A percentile compares a stretch with the other conserved stretches of the same genome.
Evolutionary conservation across 2,113 vertebrate genomes (phyloP).

Genomic region (Colinus virginianus): DNA sequence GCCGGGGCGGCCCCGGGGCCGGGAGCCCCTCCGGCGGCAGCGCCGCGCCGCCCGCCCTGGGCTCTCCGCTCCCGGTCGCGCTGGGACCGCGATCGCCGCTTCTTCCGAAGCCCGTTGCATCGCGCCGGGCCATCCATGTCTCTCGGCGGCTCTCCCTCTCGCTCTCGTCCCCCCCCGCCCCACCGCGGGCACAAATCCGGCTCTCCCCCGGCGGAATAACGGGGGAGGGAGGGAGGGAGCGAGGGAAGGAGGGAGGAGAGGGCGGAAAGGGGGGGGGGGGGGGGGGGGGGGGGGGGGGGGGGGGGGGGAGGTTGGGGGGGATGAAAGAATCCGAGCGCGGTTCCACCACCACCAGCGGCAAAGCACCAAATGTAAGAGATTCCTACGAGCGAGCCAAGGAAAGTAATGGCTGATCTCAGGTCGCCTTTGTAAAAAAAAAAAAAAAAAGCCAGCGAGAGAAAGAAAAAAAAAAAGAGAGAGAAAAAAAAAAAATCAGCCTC

Average conservation of each 20-base stretch:
- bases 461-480: background rate
- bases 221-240: slow-evolving; percentile 50
- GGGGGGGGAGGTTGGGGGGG: slow-evolving; percentile 35
- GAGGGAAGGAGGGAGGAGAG: slow-evolving; percentile 57
- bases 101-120: slow-evolving; percentile 89
- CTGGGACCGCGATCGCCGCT: slow-evolving; percentile 90
- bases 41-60: slow-evolving; percentile 77
- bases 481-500: slow-evolving; percentile 54
- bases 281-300: slow-evolving; percentile 36
- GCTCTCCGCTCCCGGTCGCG: slow-evolving; percentile 85
- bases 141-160: slow-evolving; percentile 62
- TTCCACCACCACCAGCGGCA: slow-evolving; percentile 73
- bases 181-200: slow-evolving; percentile 62
- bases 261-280: slow-evolving; percentile 36
- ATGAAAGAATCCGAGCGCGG: slow-evolving; percentile 70
- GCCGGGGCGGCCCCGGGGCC: slow-evolving; percentile 74
- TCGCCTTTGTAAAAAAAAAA: slow-evolving; percentile 70
- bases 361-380: slow-evolving; percentile 72
- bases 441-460: background rate
- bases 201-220: slow-evolving; percentile 49
- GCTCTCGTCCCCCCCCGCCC: slow-evolving; percentile 54
- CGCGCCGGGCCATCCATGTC: slow-evolving; percentile 90
- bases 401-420: slow-evolving; percentile 83
- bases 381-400: slow-evolving; percentile 77
- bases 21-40: slow-evolving; percentile 59